phyloP scores from a whole-genome alignment of 2,888 invertebrate genomes.

The Apodemia zela region DNA sequence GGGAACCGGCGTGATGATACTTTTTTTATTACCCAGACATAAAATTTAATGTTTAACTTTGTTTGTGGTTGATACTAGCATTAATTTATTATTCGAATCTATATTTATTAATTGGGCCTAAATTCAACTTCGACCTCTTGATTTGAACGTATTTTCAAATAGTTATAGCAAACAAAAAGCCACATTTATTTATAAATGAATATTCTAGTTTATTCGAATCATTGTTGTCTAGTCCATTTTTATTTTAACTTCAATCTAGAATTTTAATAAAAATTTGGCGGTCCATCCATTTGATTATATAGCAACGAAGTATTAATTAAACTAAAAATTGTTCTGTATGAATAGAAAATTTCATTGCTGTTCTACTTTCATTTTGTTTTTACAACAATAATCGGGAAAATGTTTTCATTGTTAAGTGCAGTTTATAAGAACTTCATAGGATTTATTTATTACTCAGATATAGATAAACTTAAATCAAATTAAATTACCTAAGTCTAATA shows the following conservation, averaged over 20 bases:
- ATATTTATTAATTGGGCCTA: no score
- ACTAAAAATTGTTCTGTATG: not conserved
- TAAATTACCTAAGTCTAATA: no score
- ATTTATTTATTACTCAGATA: no score
- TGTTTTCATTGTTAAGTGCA: not conserved
- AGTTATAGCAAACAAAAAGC: no score
- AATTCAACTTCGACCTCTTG: no score
- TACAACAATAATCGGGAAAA: not conserved
- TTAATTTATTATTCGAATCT: no score
- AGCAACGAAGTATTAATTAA: constrained; percentile 9
- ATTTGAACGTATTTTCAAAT: no score
- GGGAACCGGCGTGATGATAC: no score
- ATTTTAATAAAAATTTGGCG: constrained; percentile 1
- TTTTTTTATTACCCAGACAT: no score
- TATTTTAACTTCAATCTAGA: constrained; percentile 11
- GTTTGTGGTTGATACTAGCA: no score
- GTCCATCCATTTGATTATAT: not conserved
- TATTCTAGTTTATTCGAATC: not conserved
- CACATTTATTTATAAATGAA: not conserved
- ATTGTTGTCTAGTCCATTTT: not conserved
- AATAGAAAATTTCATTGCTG: not conserved
- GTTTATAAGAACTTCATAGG: not conserved
- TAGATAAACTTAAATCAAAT: no score
- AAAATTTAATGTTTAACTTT: no score
- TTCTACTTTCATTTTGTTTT: not conserved